These are phyloP conservation scores for Erebia ligea DNA, from an alignment of 2,888 invertebrate genomes.

Conservation along the genomic window DNA sequence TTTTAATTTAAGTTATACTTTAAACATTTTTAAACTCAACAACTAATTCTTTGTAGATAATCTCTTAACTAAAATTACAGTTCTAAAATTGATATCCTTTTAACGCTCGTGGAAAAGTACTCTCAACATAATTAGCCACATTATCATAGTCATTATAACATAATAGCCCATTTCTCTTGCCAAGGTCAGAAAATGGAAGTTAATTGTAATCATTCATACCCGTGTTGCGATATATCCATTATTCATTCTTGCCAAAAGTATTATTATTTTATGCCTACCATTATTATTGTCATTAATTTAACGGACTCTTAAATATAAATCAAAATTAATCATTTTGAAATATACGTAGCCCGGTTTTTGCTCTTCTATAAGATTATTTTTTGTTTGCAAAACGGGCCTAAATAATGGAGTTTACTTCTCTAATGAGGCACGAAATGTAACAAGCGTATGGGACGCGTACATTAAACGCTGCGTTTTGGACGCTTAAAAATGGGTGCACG, in stretches of 20 bases:
- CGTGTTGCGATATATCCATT: not conserved
- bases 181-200: not conserved
- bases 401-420: not conserved
- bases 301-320: not conserved
- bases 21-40: too few species aligned
- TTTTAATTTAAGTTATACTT: not conserved
- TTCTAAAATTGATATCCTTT: too few species aligned
- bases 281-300: not conserved
- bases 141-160: not conserved
- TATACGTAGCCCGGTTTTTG: not conserved
- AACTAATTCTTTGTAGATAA: too few species aligned
- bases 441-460: not conserved
- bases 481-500: not conserved
- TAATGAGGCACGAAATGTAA: not conserved
- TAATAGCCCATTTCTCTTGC: conserved; percentile 12
- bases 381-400: conserved; percentile 1
- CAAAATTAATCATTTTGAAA: conserved; percentile 1
- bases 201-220: not conserved
- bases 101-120: too few species aligned
- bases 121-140: too few species aligned
- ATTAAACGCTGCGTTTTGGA: not conserved
- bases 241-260: conserved; percentile 17
- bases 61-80: too few species aligned
- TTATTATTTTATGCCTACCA: not conserved
- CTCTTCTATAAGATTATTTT: not conserved